These are phyloP conservation scores for Malthinus flaveolus DNA, from an alignment of 2,888 invertebrate genomes.

Conservation along the genomic window DNA sequence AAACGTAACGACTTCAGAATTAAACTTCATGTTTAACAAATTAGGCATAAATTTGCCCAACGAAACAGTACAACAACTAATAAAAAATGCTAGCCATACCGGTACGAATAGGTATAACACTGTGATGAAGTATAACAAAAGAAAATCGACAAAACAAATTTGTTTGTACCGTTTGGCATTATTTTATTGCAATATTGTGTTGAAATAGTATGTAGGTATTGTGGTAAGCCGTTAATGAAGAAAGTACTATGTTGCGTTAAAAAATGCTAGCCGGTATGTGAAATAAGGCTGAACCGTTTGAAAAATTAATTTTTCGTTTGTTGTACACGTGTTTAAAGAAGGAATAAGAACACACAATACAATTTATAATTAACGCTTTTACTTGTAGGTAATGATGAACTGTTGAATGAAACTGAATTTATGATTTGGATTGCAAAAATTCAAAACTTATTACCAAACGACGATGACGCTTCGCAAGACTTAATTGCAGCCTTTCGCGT, in stretches of 20 bases:
- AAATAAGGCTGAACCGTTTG: no score
- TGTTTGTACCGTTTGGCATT: no score
- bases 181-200: no score
- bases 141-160: no score
- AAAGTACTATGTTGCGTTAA: no score
- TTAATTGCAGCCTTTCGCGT: conserved; percentile 87
- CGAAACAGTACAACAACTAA: conserved; percentile 72
- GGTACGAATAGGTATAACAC: conserved; percentile 28
- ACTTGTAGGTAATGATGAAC: conserved; percentile 68
- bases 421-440: conserved; percentile 77
- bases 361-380: background rate
- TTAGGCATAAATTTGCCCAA: conserved; percentile 76
- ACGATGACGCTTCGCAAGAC: conserved; percentile 72
- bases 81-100: conserved; percentile 63
- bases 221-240: no score
- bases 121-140: no score
- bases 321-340: no score
- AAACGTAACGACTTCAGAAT: conserved; percentile 71
- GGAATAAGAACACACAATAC: no score
- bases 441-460: conserved; percentile 68
- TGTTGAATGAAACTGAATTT: conserved; percentile 79
- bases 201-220: no score
- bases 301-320: no score
- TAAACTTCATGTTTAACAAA: conserved; percentile 78
- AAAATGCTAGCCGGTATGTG: no score